phyloP scores from a whole-genome alignment of 1,140 invertebrate genomes.

The Drosophila micromelanica region DNA sequence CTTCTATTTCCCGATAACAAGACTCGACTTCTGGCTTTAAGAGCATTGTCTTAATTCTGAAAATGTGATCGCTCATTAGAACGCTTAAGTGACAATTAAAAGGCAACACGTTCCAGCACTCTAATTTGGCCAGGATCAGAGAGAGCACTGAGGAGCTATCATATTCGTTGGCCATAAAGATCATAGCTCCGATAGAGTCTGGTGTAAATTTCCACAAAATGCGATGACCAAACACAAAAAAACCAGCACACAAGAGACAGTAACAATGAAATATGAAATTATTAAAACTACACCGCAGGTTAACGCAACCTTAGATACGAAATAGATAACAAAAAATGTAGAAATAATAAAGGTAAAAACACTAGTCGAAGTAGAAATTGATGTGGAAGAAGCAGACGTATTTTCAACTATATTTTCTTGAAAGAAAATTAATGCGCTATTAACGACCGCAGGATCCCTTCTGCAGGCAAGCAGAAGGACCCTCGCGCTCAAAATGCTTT shows the following conservation, averaged over 20 bases:
- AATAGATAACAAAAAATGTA: constrained; percentile 55
- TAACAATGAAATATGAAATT: constrained; percentile 72
- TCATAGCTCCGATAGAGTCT: constrained; percentile 35
- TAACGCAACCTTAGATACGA: constrained; percentile 45
- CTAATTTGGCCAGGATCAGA: constrained; percentile 12
- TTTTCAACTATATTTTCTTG: constrained; percentile 20
- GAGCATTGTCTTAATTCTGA: not conserved
- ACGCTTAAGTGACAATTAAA: constrained; percentile 67
- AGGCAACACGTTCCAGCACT: constrained; percentile 75
- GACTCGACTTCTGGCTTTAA: constrained; percentile 1
- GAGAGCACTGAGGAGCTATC: constrained; percentile 9
- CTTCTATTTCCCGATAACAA: too few species aligned
- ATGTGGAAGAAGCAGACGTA: not conserved
- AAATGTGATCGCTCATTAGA: constrained; percentile 51
- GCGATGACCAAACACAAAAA: constrained; percentile 75
- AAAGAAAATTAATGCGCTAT: constrained; percentile 56
- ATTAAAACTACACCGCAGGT: constrained; percentile 65
- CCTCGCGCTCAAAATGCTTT: constrained; percentile 44
- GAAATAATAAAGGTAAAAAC: constrained; percentile 54
- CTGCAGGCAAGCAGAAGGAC: too few species aligned
- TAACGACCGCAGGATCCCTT: constrained; percentile 78
- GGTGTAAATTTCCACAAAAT: constrained; percentile 79
- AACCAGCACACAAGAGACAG: not conserved
- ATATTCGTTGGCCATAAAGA: constrained; percentile 37
- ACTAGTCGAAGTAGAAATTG: not conserved